A percentile compares a stretch with the other conserved stretches of the same genome.
These are phyloP conservation scores for Catharus fuscescens DNA, from an alignment of 2,113 vertebrate genomes.

Conservation along the genomic window DNA sequence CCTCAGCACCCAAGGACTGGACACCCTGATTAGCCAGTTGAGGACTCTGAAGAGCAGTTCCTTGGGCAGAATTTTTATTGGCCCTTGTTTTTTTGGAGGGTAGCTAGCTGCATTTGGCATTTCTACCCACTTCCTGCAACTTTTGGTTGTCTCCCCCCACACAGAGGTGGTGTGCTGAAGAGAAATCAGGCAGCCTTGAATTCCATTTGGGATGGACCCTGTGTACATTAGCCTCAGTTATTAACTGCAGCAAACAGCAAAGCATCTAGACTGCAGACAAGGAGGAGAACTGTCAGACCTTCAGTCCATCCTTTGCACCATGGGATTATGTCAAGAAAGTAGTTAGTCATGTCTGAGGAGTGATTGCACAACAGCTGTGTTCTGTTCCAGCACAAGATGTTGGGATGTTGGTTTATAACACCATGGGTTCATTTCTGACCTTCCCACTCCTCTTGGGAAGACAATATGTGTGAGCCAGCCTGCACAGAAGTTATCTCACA, in stretches of 20 bases:
- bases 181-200: background rate
- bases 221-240: background rate
- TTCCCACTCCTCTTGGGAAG: background rate
- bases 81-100: background rate
- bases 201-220: background rate
- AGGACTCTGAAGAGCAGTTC: background rate
- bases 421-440: background rate
- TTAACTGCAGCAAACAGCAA: background rate
- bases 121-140: background rate
- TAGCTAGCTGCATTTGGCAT: background rate
- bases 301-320: background rate
- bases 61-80: background rate
- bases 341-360: background rate
- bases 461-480: background rate
- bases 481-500: background rate
- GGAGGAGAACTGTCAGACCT: background rate
- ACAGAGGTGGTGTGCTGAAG: background rate
- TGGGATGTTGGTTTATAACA: background rate
- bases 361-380: background rate
- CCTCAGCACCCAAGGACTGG: background rate
- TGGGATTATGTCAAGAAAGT: background rate
- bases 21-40: fast-evolving
- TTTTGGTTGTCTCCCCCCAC: background rate
- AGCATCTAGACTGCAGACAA: background rate
- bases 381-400: background rate